Base-by-base conservation (phyloP, 2,797 vertebrate species). In the Cetoscarus ocellatus region DNA sequence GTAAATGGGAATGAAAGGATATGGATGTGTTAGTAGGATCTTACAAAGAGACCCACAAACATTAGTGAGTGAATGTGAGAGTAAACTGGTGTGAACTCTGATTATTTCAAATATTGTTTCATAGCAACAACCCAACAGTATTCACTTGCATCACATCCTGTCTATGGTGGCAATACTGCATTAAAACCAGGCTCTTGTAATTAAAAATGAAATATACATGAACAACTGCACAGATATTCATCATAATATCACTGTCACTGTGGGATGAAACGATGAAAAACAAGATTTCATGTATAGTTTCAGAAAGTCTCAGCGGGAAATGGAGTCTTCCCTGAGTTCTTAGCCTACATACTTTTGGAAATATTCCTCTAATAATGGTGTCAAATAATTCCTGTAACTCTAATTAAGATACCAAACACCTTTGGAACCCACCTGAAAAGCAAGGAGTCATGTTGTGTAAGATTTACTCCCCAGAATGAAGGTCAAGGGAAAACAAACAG, bases 381-480 rank as follows among this genome's bases (percentile, higher is more conserved):
- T 44, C 13, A 47, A 65, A 54, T 50, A 3, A 47, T 68, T 53
- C n/a, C 40, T 48, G 35, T 15, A 69, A 8, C 15, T 2, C 47
- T 60, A 36, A 53, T 64, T 49, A 64, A 27, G 19, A 67, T 50
- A 64, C 73, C 63, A 36, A 49, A 48, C 44, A 49, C 13, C 59
- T 73, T 38, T 57, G 35, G 58, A 73, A 57, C 27, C 51, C 48
- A 70, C 12, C 51, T 15, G 5, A 72, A 44, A 36, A 61, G 56
- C 43, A 52, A 44, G 59, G 55, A 40, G 18, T 59, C 70, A 38
- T 44, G 43, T 54, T 42, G 56, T 48, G 10, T 72, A 10, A 14
- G 19, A 58, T 39, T 40, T 27, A 19, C 51, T 70, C 15, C 12
- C 58, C 9, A 65, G 17, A 61, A 47, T 67, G 0, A 57, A 60